Evolutionary conservation across 1,140 invertebrate species (phyloP).

Genomic region (Sinonovacula constricta): DNA sequence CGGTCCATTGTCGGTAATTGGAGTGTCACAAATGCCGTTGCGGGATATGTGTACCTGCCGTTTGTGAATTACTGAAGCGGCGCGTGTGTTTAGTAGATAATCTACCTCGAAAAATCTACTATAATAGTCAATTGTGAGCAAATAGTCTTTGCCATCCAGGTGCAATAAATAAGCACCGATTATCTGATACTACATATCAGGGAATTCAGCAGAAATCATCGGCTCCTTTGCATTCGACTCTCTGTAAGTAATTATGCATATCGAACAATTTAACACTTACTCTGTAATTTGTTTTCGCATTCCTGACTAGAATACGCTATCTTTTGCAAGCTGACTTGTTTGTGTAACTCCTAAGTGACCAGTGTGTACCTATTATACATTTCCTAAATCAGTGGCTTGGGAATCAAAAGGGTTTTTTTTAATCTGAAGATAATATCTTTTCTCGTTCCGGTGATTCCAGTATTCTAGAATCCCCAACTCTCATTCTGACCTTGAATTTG

Average conservation of each 20-base stretch:
- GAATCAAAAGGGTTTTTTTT: slow-evolving; percentile 38
- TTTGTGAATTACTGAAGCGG: slow-evolving; percentile 47
- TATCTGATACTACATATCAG: slow-evolving; percentile 12
- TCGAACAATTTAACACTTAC: slow-evolving; percentile 25
- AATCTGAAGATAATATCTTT: slow-evolving; percentile 24
- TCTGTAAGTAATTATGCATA: slow-evolving; percentile 24
- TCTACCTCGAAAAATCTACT: slow-evolving; percentile 28
- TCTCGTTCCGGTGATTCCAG: slow-evolving; percentile 19
- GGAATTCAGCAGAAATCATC: slow-evolving; percentile 10
- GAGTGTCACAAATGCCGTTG: slow-evolving; percentile 40
- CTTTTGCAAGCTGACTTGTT: slow-evolving; percentile 20
- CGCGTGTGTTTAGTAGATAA: slow-evolving; percentile 15
- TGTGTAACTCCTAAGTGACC: slow-evolving; percentile 39
- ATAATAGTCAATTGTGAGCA: slow-evolving; percentile 51
- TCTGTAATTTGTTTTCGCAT: slow-evolving; percentile 26
- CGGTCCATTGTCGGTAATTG: slow-evolving; percentile 56
- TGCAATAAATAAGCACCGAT: slow-evolving; percentile 33
- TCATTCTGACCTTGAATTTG: neutral
- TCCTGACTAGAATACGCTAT: slow-evolving; percentile 42
- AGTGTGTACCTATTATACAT: slow-evolving; percentile 33
- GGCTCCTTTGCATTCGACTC: slow-evolving; percentile 25
- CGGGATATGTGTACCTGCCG: slow-evolving; percentile 15
- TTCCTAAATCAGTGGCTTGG: neutral
- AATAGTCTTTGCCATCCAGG: slow-evolving; percentile 27
- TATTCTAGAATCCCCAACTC: neutral